phyloP scores from a whole-genome alignment of 2,888 invertebrate species.

The Drosophila yooni region DNA sequence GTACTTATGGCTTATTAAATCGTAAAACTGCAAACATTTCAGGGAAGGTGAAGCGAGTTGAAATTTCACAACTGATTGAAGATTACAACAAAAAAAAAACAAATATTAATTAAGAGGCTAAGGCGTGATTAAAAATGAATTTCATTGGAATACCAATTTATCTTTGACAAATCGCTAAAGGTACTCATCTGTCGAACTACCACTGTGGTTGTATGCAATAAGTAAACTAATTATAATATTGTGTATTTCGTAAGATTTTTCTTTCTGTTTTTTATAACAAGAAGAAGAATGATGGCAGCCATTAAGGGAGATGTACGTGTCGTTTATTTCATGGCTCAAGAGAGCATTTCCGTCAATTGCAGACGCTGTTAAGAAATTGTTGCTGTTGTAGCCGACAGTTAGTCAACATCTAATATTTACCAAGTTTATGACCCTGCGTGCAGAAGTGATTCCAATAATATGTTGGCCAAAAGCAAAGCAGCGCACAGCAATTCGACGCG shows the following conservation, averaged over 20 bases:
- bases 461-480: slow-evolving; percentile 35
- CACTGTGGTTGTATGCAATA: not conserved
- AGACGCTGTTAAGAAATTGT: not conserved
- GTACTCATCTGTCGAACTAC: too few species aligned
- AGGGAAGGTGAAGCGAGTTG: slow-evolving; percentile 11
- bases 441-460: slow-evolving; percentile 47
- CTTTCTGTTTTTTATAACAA: not conserved
- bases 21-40: slow-evolving; percentile 62
- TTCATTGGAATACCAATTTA: not conserved
- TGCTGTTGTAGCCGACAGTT: not conserved
- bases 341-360: slow-evolving; percentile 35
- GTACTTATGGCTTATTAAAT: slow-evolving; percentile 69
- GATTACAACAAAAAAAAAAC: slow-evolving; percentile 1
- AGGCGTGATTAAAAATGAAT: not conserved
- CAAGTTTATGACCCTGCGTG: slow-evolving; percentile 44
- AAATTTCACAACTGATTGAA: slow-evolving; percentile 35
- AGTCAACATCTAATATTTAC: slow-evolving; percentile 39
- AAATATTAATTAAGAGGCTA: not conserved
- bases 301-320: slow-evolving; percentile 26
- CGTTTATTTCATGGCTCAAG: slow-evolving; percentile 13
- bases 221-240: slow-evolving; percentile 11
- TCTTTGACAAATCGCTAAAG: not conserved
- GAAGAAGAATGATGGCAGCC: not conserved
- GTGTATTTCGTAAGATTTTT: not conserved
- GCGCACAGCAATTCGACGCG: slow-evolving; percentile 45